Percentiles rank a stretch among this genome's conserved stretches.
These are phyloP conservation scores for Liparis tanakae DNA, from an alignment of 2,797 vertebrate genomes.

Conservation along the genomic window DNA sequence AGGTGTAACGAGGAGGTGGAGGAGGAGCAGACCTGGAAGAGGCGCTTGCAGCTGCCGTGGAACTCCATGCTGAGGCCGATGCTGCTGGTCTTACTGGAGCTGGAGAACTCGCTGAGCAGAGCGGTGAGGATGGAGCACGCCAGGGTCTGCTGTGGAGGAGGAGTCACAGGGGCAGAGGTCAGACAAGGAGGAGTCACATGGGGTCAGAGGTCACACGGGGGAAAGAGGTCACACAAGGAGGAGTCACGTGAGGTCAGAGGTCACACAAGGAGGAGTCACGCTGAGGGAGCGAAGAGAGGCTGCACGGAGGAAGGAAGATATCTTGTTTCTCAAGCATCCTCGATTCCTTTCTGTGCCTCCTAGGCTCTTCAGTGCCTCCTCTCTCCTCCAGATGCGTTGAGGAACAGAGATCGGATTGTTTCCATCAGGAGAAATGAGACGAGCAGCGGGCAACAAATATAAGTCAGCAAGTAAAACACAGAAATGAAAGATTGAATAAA, in stretches of 20 bases:
- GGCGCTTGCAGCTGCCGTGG: conserved; percentile 96
- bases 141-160: conserved; percentile 91
- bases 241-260: too few species aligned
- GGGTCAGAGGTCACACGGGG: too few species aligned
- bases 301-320: neutral
- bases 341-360: neutral
- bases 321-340: neutral
- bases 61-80: conserved; percentile 99
- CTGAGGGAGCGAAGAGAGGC: neutral
- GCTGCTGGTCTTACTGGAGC: conserved; percentile 99
- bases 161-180: neutral
- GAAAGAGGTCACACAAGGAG: neutral
- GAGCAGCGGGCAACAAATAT: too few species aligned
- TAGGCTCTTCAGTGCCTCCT: too few species aligned
- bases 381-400: too few species aligned
- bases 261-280: neutral
- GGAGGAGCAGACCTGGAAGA: conserved; percentile 90
- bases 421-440: too few species aligned
- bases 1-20: neutral
- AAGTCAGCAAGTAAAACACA: too few species aligned
- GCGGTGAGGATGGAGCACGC: conserved; percentile 98
- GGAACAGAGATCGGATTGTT: too few species aligned
- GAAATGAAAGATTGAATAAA: too few species aligned
- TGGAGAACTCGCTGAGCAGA: conserved; percentile 97
- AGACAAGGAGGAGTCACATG: too few species aligned